Base-by-base conservation (phyloP, 1,140 invertebrate genomes). In the Lepidurus apus region DNA sequence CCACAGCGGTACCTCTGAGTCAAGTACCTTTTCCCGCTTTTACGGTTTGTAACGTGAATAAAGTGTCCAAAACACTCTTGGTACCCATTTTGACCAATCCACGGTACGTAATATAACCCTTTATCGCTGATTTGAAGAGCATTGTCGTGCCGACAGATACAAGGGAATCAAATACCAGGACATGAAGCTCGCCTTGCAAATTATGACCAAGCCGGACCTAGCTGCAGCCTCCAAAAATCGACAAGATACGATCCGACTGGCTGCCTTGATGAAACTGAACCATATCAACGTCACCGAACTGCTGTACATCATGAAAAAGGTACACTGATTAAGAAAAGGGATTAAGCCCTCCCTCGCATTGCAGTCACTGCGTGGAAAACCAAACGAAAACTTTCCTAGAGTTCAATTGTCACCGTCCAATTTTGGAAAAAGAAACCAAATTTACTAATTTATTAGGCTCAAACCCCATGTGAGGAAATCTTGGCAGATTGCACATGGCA, bases 21-120 rank as follows among this genome's bases (percentile, higher is more conserved):
- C 88, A 91, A 81, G 88, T 90, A 78, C 89, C 89, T 0, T 92
- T 91, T 83, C 91, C 91, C 0, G 90, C 90, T 0, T 87, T 92
- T 0, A 91, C 91, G 0, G 85, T 92, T 65, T 92, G 91, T 81
- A 87, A 89, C 80, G 86, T 91, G 24, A 92, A 92, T 83, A 85
- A 87, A 79, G 83, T 90, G 9, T 88, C 87, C 78, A 84, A 79
- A 21, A 10, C 21, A 42, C 43, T 21, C 24, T 43, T 77, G 10
- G 24, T 42, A n/a, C 21, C 13, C 2, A 43, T 65, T 9, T 21
- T 65, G 17, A 11, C 53, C 53, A 65, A 65, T 65, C 53, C 53
- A 65, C 8, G 53, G 53, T 65, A 65, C n/a, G 6, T 7, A 65
- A 65, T n/a, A 13, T 4, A 65, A 9, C 17, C 8, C 1, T n/a